Evolutionary conservation across 2,888 invertebrate species (phyloP), one percentile per base, ranked within the genome.

Genomic region (Cepaea hortensis): DNA sequence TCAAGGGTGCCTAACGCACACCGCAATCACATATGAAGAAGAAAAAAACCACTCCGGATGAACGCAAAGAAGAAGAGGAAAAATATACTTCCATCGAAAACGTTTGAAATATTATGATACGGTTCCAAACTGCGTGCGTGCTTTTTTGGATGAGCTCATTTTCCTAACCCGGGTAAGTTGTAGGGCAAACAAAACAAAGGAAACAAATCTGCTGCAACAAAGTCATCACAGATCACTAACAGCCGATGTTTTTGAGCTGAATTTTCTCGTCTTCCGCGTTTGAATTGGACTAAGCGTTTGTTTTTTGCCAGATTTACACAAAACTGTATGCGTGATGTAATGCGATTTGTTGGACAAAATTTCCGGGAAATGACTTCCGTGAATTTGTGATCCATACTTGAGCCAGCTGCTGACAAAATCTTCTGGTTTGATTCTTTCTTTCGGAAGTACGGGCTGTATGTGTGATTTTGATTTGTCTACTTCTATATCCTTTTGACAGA

Each of bases 381-480:
- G 62, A 0, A 80, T 83, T 3, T 79, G 72, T n/a, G 87, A 87
- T 1, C 87, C 87, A 80, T 87, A 82, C 61, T 83, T 18, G 6
- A 87, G 83, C 87, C 87, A 87, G 23, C 68, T n/a, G 65, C 62
- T 72, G 3, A 87, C 85, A 73, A 85, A 85, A 55, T 87, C 85
- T 48, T 85, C 65, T 7, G 85, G 75, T n/a, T 73, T 70, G 79
- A 87, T 68, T 4, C 18, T 50, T 65, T 87, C 85, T 48, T 72
- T 79, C 3, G 87, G 87, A 6, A 85, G 87, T 1, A 35, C 65
- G 7, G 87, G 85, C 15, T 18, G 61, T 48, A 13, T 80, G 85
- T 68, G 70, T 3, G 5, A 55, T 46, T 85, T 68, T 11, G 50
- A 70, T 35, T 13, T 50, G 3, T 80, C 85, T n/a, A 23, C 73